phyloP scores from a whole-genome alignment of 2,888 invertebrate species.

The Auanema sp. region DNA sequence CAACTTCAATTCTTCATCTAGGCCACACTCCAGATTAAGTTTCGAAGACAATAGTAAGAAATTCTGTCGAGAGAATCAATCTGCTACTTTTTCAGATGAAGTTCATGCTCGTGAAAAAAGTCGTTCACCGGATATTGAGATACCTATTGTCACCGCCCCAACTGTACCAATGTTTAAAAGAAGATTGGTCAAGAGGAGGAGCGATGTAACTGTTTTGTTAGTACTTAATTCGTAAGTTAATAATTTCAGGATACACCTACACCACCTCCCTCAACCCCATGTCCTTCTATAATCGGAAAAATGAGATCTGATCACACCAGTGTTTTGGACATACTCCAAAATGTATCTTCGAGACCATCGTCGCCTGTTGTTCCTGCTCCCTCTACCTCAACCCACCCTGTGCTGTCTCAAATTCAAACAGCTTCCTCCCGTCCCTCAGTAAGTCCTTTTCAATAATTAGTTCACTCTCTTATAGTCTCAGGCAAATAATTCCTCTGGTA shows the following conservation, averaged over 20 bases:
- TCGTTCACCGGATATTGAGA: not conserved
- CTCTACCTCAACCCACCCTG: not conserved
- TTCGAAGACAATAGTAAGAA: not conserved
- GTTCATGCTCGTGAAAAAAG: not conserved
- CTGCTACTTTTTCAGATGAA: not conserved
- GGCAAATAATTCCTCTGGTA: too few relatives aligned
- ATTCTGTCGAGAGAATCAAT: conserved; percentile 4
- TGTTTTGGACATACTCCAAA: not conserved
- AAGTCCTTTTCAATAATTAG: too few relatives aligned
- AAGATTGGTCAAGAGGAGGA: conserved; percentile 2
- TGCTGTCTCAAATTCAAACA: not conserved
- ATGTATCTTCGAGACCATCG: not conserved
- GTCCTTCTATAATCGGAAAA: not conserved
- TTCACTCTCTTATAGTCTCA: too few relatives aligned
- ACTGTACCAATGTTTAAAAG: not conserved
- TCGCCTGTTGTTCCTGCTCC: not conserved
- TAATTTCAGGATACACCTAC: not conserved
- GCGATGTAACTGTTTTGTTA: not conserved
- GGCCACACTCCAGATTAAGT: not conserved
- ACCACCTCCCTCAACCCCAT: not conserved
- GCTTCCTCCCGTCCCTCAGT: too few relatives aligned
- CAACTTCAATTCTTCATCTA: not conserved
- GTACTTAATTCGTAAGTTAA: not conserved
- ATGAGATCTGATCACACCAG: not conserved
- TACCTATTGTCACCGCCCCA: not conserved